Evolutionary conservation across 1,140 invertebrate species (phyloP).

Genomic region (Notospermus geniculatus): DNA sequence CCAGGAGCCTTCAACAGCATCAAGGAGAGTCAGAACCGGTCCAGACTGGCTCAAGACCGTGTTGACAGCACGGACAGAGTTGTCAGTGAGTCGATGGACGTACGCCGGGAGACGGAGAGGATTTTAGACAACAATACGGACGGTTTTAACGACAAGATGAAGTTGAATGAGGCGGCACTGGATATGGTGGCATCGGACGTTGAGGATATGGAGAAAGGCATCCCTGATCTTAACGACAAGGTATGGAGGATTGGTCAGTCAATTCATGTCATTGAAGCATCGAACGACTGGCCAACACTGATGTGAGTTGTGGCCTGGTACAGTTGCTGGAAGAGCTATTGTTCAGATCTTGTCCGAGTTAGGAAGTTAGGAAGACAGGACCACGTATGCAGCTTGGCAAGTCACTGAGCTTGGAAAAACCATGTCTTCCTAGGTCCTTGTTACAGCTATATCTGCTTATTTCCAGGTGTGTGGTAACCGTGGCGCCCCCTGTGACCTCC

Average conservation of each 20-base stretch:
- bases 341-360: too few species aligned
- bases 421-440: too few species aligned
- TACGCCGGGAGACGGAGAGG: slow-evolving; percentile 75
- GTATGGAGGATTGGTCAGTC: too few species aligned
- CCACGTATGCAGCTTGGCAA: too few species aligned
- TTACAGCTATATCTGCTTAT: slow-evolving; percentile 19
- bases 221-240: slow-evolving; percentile 80
- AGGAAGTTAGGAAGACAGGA: too few species aligned
- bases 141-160: slow-evolving; percentile 69
- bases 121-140: slow-evolving; percentile 68
- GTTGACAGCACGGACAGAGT: slow-evolving; percentile 59
- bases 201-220: slow-evolving; percentile 65
- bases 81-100: slow-evolving; percentile 70
- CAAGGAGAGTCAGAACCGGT: slow-evolving; percentile 71
- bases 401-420: too few species aligned
- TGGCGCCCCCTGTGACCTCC: slow-evolving; percentile 79
- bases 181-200: slow-evolving; percentile 67
- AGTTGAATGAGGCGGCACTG: slow-evolving; percentile 65
- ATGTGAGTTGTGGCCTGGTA: too few species aligned
- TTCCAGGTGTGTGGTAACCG: slow-evolving; percentile 78
- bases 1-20: slow-evolving; percentile 84
- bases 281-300: too few species aligned
- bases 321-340: too few species aligned
- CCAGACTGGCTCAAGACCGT: slow-evolving; percentile 66
- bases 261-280: too few species aligned